Evolutionary conservation across 2,888 invertebrate species (phyloP).

Genomic region (Patella ulyssiponensis): DNA sequence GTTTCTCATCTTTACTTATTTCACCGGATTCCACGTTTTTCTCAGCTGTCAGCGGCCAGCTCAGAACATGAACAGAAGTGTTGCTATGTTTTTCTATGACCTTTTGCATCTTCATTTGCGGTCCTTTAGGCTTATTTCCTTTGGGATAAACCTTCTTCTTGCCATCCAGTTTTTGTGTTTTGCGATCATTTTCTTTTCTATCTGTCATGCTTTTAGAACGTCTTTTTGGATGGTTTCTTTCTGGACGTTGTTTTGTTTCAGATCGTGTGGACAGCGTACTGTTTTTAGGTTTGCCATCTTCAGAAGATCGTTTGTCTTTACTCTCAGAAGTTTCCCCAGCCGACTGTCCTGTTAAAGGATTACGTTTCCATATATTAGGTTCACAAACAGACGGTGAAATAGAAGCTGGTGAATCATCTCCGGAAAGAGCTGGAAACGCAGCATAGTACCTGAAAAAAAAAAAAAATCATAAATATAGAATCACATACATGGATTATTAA

Average conservation of each 20-base stretch:
- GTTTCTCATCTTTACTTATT: constrained; percentile 6
- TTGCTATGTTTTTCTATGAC: constrained; percentile 19
- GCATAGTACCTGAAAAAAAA: constrained; percentile 71
- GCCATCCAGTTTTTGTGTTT: background rate
- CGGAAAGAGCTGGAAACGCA: constrained; percentile 72
- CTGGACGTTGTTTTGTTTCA: constrained; percentile 3
- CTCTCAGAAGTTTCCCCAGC: constrained; percentile 28
- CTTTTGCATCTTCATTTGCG: constrained; percentile 16
- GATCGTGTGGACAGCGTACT: background rate
- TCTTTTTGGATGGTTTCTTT: background rate
- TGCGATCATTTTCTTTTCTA: constrained; percentile 16
- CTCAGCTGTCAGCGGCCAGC: constrained; percentile 40
- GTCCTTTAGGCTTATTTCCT: constrained; percentile 9
- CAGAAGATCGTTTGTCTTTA: constrained; percentile 12
- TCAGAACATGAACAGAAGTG: constrained; percentile 32
- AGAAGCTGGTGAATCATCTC: constrained; percentile 38
- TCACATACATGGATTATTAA: no score
- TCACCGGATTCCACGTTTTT: constrained; percentile 6
- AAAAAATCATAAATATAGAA: no score
- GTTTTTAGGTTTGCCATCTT: constrained; percentile 4
- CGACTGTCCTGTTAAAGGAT: constrained; percentile 40
- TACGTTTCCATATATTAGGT: constrained; percentile 49
- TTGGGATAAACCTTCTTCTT: constrained; percentile 13
- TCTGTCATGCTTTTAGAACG: constrained; percentile 4
- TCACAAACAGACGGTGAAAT: constrained; percentile 39